Conservation (phyloP, 2,797 vertebrate genomes). For the Sciurus vulgaris region DNA sequence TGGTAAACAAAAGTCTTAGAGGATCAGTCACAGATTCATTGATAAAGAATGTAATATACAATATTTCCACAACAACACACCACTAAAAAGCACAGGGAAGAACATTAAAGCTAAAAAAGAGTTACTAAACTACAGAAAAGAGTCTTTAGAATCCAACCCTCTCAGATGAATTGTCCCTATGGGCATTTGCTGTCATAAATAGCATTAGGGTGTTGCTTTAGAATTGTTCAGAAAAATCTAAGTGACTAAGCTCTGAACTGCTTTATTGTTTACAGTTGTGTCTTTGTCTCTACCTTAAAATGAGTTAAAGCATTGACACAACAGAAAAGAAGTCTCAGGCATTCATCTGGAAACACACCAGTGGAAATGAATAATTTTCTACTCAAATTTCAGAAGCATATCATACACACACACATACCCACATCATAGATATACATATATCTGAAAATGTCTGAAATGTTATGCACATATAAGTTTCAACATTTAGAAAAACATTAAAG, state of each 20-base stretch:
- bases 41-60: background rate
- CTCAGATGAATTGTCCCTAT: background rate
- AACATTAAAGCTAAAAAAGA: too few relatives aligned
- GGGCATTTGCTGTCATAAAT: background rate
- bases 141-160: background rate
- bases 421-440: background rate
- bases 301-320: background rate
- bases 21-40: background rate
- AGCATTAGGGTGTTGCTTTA: background rate
- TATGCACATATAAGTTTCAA: too few relatives aligned
- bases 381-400: background rate
- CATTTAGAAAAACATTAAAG: background rate
- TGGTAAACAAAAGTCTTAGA: background rate
- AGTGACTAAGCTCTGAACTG: background rate
- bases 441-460: too few relatives aligned
- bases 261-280: background rate
- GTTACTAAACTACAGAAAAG: background rate
- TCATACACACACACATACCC: too few relatives aligned
- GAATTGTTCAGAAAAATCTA: background rate
- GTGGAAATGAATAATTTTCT: background rate
- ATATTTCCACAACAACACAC: background rate
- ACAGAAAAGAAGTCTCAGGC: background rate
- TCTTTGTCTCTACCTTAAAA: background rate
- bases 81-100: background rate
- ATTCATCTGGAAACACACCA: background rate